A percentile compares a stretch with the other conserved stretches of the same genome.
phyloP scores from a whole-genome alignment of 2,797 vertebrate genomes.

The Acomys russatus region DNA sequence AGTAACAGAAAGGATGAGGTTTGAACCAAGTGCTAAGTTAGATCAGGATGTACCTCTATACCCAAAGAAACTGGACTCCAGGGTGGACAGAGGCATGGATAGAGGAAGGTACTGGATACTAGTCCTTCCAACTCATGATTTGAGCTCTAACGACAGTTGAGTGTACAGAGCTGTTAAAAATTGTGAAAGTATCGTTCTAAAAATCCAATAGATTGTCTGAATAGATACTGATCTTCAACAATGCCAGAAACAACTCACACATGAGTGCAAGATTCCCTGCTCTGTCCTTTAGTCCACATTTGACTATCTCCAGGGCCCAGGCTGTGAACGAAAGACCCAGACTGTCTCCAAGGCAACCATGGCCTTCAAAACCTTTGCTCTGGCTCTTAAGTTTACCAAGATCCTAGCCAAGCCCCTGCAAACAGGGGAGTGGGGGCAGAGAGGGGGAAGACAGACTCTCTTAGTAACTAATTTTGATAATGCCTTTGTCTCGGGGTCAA shows the following conservation, averaged over 20 bases:
- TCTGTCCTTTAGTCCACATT: background rate
- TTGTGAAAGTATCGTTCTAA: background rate
- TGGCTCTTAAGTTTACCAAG: constrained; percentile 66
- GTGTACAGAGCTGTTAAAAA: background rate
- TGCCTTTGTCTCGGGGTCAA: constrained; percentile 94
- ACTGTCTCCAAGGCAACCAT: constrained; percentile 75
- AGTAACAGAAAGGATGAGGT: background rate
- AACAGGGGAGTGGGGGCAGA: constrained; percentile 70
- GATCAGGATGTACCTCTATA: background rate
- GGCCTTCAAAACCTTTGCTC: constrained; percentile 55
- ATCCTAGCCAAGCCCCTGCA: constrained; percentile 71
- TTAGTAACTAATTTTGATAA: constrained; percentile 95
- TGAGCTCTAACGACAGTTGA: rapidly evolving
- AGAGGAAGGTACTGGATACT: background rate
- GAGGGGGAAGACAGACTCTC: constrained; percentile 89
- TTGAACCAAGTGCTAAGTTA: background rate
- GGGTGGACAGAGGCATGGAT: background rate
- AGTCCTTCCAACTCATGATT: background rate
- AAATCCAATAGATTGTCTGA: background rate
- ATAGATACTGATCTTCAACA: background rate
- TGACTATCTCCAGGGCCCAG: background rate
- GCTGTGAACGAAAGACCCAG: background rate
- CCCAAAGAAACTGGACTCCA: background rate
- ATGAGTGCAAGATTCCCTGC: rapidly evolving
- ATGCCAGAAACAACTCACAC: background rate